These are phyloP conservation scores for Orchesellides sinensis DNA, from an alignment of 2,888 invertebrate species.

Conservation along the genomic window DNA sequence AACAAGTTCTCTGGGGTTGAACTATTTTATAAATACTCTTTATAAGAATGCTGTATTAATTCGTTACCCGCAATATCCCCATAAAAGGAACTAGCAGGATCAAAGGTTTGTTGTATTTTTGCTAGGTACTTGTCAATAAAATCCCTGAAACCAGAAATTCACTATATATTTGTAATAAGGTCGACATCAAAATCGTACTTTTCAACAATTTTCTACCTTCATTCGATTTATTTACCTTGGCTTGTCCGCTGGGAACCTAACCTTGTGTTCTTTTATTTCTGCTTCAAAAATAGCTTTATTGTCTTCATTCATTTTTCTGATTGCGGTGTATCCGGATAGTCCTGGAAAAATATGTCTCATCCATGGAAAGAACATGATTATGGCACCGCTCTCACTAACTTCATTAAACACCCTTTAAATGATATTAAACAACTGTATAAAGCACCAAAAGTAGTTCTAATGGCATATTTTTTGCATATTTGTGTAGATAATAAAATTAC, in stretches of 20 bases:
- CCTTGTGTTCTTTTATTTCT: conserved; percentile 34
- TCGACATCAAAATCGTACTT: no score
- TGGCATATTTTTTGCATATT: no score
- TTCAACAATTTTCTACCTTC: no score
- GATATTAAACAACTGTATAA: background rate
- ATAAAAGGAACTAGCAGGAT: no score
- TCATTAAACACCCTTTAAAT: conserved; percentile 1
- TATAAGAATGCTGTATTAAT: no score
- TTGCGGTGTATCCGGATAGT: conserved; percentile 25
- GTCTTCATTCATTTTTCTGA: background rate
- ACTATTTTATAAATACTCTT: no score
- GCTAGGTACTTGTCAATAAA: no score
- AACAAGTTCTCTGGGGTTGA: no score
- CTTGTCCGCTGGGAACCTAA: background rate
- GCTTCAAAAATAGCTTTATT: conserved; percentile 6
- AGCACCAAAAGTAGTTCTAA: no score
- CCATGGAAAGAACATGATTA: conserved; percentile 35
- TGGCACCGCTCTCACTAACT: background rate
- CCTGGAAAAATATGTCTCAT: conserved; percentile 43
- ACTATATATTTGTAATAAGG: no score
- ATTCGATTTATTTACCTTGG: background rate
- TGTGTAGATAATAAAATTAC: conserved; percentile 5
- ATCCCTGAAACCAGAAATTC: conserved; percentile 26
- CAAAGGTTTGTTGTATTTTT: no score
- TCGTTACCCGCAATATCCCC: no score